Conservation (phyloP, 2,113 vertebrate species). For the Eurystomus gularis region DNA sequence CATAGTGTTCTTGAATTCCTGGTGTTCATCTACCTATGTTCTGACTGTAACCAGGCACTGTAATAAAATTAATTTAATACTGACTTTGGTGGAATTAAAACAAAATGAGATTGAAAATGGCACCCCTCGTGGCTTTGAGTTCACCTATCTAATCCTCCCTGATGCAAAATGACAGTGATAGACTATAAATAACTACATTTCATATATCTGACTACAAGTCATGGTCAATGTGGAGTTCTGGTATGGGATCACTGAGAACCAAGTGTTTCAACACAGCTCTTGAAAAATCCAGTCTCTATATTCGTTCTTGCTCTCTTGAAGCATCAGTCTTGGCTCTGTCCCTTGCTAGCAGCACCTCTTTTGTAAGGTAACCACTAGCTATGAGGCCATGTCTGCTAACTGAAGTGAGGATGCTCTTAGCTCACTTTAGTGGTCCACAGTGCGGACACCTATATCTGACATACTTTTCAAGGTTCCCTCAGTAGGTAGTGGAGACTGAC, state of each 20-base stretch:
- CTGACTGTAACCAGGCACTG: background rate
- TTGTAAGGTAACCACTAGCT: background rate
- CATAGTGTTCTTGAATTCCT: background rate
- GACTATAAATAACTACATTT: background rate
- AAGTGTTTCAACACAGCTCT: background rate
- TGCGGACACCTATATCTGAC: background rate
- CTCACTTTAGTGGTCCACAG: background rate
- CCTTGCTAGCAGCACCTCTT: background rate
- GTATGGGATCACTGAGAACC: background rate
- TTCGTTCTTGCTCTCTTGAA: background rate
- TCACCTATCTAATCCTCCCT: background rate
- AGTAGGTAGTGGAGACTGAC: background rate
- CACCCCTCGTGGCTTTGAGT: background rate
- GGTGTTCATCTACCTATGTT: background rate
- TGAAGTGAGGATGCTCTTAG: background rate
- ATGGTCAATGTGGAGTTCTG: background rate
- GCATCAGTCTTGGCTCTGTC: background rate
- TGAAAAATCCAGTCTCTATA: background rate
- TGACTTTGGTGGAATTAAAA: background rate
- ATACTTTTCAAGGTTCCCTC: background rate
- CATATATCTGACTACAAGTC: background rate
- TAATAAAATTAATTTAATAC: background rate
- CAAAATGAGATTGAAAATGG: background rate
- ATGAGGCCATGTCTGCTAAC: accelerated
- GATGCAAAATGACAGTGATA: background rate